Evolutionary conservation across 2,888 invertebrate genomes (phyloP).

Genomic region (Chymomyza fuscimana): DNA sequence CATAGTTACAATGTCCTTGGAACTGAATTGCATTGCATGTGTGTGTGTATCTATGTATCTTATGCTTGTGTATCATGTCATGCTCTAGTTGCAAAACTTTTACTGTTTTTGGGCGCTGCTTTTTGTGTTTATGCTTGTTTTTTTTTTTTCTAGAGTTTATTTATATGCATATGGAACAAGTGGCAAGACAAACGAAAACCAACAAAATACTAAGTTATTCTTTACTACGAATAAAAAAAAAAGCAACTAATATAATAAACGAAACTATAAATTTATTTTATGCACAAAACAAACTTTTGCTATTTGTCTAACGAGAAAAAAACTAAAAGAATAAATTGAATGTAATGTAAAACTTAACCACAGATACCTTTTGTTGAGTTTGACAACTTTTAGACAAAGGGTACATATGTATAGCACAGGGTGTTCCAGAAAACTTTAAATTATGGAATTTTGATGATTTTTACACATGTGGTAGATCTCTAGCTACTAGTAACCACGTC

Average conservation of each 20-base stretch:
- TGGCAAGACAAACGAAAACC: slow-evolving; percentile 48
- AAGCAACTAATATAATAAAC: slow-evolving; percentile 43
- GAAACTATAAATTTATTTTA: slow-evolving; percentile 54
- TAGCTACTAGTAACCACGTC: too few species aligned
- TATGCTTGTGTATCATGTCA: slow-evolving; percentile 58
- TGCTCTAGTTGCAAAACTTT: slow-evolving; percentile 70
- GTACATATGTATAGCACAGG: neutral
- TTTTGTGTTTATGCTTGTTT: slow-evolving; percentile 31
- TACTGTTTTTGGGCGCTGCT: slow-evolving; percentile 26
- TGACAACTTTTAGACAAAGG: slow-evolving; percentile 57
- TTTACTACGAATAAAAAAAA: slow-evolving; percentile 27
- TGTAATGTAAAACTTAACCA: slow-evolving; percentile 16
- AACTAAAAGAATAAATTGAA: slow-evolving; percentile 5
- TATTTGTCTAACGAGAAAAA: slow-evolving; percentile 36
- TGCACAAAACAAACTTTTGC: slow-evolving; percentile 58
- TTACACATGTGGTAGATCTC: too few species aligned
- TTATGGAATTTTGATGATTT: too few species aligned
- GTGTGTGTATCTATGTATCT: slow-evolving; percentile 27
- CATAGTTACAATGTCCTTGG: slow-evolving; percentile 73
- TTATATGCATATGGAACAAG: slow-evolving; percentile 66
- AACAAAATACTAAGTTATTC: slow-evolving; percentile 34
- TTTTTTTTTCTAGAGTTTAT: slow-evolving; percentile 48
- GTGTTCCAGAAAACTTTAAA: neutral
- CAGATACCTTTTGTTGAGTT: slow-evolving; percentile 28
- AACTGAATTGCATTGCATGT: slow-evolving; percentile 60